Evolutionary conservation across 2,888 invertebrate genomes (phyloP), one percentile per base, ranked within the genome.

Genomic region (Latrodectus hesperus): DNA sequence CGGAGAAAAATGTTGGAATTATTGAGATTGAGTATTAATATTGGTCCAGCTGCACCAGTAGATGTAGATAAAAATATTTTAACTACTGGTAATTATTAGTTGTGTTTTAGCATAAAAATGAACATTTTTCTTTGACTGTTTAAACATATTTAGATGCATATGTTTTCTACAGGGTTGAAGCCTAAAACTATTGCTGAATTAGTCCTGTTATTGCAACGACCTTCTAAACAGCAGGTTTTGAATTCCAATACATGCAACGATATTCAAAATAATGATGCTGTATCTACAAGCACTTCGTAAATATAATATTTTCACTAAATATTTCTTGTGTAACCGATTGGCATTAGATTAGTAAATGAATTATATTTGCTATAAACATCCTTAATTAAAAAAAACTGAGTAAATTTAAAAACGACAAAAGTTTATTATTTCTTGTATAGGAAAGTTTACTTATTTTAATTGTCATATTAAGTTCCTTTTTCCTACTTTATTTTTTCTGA

Each of bases 171-270:
- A 89, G 89, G 89, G 53, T 38, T 89, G 10, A 89, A 83, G 26
- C 85, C 89, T 74, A 89, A 85, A 82, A 89, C 89, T n/a, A 77
- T 86, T 22, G 85, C 83, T 72, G 86, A 86, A 70, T 71, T 85
- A 68, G 82, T 89, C 14, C 49, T 89, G 71, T 74, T 86, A 9
- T 55, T 86, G 12, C 82, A 89, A 70, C 38, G 79, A n/a, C 83
- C 89, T 53, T 16, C 70, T n/a, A 84, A 84, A 73, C 74, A 68
- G 52, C 26, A 60, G 52, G 76, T 70, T 11, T 60, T 78, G 49
- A n/a, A 11, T 51, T 72, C 73, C 64, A 72, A 71, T 11, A 67
- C 76, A 55, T 55, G 5, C 16, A 8, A 51, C 4, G 86, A 87
- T 38, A 51, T 51, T 55, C 72, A 75, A 67, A 70, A 49, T 16